Percentiles rank a stretch among this genome's conserved stretches.
phyloP scores from a whole-genome alignment of 2,888 invertebrate species.

The Phragmatobia fuliginosa region DNA sequence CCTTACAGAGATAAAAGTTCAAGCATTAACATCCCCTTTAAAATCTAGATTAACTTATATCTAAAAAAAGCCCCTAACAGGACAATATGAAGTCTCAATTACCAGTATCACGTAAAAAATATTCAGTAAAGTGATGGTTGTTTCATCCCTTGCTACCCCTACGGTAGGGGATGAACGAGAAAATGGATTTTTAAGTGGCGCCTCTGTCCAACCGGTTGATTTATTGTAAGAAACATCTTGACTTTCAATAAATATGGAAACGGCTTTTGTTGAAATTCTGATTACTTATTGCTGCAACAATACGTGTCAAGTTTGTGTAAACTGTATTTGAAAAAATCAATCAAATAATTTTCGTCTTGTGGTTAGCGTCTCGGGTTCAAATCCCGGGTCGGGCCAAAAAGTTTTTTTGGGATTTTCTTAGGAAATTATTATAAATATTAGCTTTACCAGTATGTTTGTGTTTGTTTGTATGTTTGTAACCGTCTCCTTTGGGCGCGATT shows the following conservation, averaged over 20 bases:
- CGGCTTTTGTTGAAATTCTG: conserved; percentile 25
- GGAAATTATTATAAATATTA: no score
- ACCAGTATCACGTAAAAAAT: conserved; percentile 56
- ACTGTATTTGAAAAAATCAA: no score
- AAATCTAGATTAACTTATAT: conserved; percentile 30
- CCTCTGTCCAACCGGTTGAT: conserved; percentile 63
- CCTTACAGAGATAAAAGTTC: no score
- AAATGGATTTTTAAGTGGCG: conserved; percentile 80
- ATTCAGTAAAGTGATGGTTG: conserved; percentile 56
- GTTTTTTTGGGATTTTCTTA: no score
- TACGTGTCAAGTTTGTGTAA: no score
- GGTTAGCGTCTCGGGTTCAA: no score
- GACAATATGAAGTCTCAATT: conserved; percentile 45
- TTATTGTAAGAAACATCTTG: conserved; percentile 72
- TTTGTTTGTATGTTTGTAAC: no score
- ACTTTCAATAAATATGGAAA: conserved; percentile 50
- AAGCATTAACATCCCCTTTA: not conserved
- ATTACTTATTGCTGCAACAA: no score
- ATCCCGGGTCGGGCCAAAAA: no score
- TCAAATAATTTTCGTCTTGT: no score
- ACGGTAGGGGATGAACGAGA: conserved; percentile 54
- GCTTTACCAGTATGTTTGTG: no score
- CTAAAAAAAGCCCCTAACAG: conserved; percentile 37
- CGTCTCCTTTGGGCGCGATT: no score
- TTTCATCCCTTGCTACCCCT: conserved; percentile 59